Conservation (phyloP, 2,797 vertebrate genomes). For the Gallinago solitaria region DNA sequence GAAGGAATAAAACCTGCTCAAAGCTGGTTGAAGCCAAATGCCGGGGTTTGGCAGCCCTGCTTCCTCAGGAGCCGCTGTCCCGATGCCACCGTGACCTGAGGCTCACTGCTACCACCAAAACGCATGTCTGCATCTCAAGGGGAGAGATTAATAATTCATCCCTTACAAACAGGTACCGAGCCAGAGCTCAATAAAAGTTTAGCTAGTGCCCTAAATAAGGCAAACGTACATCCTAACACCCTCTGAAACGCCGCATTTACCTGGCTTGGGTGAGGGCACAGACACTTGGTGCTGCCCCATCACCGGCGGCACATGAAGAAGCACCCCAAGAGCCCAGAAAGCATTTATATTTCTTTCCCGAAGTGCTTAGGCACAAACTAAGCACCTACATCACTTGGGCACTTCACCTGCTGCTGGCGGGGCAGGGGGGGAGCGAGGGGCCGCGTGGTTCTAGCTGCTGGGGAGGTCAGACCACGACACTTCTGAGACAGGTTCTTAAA, state of each 20-base stretch:
- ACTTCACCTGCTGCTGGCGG: neutral
- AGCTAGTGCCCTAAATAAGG: neutral
- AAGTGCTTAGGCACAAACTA: neutral
- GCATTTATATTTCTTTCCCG: neutral
- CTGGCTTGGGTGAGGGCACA: rapidly evolving
- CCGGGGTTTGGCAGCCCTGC: neutral
- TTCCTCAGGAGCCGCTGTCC: neutral
- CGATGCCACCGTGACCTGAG: neutral
- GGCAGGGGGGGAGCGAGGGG: neutral
- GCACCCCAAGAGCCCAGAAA: rapidly evolving
- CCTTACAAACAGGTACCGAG: neutral
- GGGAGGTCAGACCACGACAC: neutral
- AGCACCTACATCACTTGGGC: neutral
- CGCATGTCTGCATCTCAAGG: neutral
- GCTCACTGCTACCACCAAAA: neutral
- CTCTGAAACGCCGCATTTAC: rapidly evolving
- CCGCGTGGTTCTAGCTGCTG: neutral
- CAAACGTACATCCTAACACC: rapidly evolving
- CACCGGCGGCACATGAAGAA: neutral
- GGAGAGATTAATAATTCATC: neutral
- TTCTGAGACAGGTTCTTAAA: neutral
- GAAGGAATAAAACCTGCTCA: neutral
- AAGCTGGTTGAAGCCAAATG: neutral
- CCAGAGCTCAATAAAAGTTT: neutral
- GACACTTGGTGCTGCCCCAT: rapidly evolving